Percentiles rank a stretch among this genome's conserved stretches.
These are phyloP conservation scores for Linnaemya tessellans DNA, from an alignment of 2,888 invertebrate genomes.

Conservation along the genomic window DNA sequence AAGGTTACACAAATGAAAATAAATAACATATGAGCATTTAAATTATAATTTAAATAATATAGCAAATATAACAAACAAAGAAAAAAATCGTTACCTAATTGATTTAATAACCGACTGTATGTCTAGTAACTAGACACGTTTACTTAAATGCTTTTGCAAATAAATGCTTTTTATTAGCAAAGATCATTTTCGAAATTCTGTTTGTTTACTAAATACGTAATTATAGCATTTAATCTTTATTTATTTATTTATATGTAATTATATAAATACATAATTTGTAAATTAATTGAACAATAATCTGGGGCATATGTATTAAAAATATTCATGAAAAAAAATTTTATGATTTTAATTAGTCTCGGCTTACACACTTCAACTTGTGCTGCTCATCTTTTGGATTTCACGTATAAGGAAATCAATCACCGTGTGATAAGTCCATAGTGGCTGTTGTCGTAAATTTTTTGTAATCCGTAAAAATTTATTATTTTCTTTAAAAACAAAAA, in stretches of 20 bases:
- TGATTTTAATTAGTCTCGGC: neutral
- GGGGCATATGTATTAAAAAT: conserved; percentile 13
- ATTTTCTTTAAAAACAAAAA: too few species aligned
- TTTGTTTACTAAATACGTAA: conserved; percentile 2
- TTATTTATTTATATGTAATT: neutral
- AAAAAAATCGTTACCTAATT: too few species aligned
- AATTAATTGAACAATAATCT: conserved; percentile 18
- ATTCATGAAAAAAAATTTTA: neutral
- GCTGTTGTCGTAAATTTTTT: too few species aligned
- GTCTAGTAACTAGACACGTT: too few species aligned
- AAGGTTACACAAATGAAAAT: conserved; percentile 5
- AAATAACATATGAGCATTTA: neutral
- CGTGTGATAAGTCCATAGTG: too few species aligned
- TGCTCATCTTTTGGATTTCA: too few species aligned
- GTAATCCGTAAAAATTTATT: too few species aligned
- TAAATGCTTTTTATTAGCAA: neutral
- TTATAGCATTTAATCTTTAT: neutral
- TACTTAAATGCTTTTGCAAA: too few species aligned
- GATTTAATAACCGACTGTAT: too few species aligned
- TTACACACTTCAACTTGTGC: too few species aligned
- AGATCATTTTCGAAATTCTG: neutral
- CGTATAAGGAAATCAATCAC: too few species aligned
- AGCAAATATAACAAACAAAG: neutral
- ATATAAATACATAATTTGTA: neutral
- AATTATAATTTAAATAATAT: neutral